Evolutionary conservation across 92 coral and sea anemone species (phyloP).

Genomic region (Palythoa grandiflora): DNA sequence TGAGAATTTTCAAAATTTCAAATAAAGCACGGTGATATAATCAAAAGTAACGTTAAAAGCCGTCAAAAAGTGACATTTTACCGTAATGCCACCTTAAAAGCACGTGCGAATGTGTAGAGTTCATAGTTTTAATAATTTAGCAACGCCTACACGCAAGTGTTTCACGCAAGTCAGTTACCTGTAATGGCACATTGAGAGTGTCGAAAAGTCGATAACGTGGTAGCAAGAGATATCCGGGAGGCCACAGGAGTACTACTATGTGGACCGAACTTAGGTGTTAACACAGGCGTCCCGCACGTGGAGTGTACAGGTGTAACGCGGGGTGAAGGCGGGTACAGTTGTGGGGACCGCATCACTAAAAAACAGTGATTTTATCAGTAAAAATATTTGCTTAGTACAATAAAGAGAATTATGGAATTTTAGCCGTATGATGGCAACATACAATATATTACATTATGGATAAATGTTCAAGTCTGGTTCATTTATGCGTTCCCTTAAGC

Average conservation of each 20-base stretch:
- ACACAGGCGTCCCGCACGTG: slow-evolving; percentile 37
- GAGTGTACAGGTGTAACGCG: slow-evolving; percentile 40
- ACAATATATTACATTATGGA: too few species aligned
- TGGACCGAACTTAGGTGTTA: not conserved
- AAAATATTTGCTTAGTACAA: not conserved
- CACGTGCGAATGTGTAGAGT: too few species aligned
- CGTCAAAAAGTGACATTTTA: too few species aligned
- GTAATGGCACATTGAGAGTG: slow-evolving; percentile 13
- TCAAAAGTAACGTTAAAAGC: too few species aligned
- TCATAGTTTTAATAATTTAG: too few species aligned
- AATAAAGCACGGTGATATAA: too few species aligned
- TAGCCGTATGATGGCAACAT: too few species aligned
- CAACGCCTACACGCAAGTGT: not conserved
- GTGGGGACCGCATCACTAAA: slow-evolving; percentile 30
- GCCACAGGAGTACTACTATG: not conserved
- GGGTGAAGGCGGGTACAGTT: slow-evolving; percentile 38
- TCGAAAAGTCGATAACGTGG: not conserved
- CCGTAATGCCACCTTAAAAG: too few species aligned
- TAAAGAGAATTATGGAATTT: too few species aligned
- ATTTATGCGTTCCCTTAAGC: too few species aligned
- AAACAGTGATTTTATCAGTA: not conserved
- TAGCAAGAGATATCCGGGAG: slow-evolving; percentile 17
- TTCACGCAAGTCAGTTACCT: not conserved
- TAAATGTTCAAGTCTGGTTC: too few species aligned
- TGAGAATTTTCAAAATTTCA: too few species aligned